A percentile compares a stretch with the other conserved stretches of the same genome.
Evolutionary conservation across 2,113 vertebrate species (phyloP).

Genomic region (Prietella phreatophila): DNA sequence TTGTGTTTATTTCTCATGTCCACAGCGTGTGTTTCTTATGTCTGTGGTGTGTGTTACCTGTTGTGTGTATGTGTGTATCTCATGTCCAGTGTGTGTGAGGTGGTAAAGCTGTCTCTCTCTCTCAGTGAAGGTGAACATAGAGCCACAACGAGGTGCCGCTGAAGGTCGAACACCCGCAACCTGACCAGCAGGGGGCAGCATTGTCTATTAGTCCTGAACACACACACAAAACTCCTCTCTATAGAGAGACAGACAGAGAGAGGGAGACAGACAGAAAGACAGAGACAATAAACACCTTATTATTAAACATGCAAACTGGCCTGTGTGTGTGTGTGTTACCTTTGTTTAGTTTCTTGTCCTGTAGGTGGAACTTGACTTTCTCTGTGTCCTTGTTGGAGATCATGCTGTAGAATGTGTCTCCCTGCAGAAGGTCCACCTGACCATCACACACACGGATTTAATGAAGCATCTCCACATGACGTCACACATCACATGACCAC

Average conservation of each 20-base stretch:
- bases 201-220: slow-evolving; percentile 73
- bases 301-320: not conserved
- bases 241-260: slow-evolving; percentile 23
- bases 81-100: slow-evolving; percentile 76
- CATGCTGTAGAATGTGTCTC: slow-evolving; percentile 69
- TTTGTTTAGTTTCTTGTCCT: slow-evolving; percentile 38
- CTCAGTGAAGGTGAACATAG: slow-evolving; percentile 72
- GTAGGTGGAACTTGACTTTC: slow-evolving; percentile 55
- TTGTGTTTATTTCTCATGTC: no score
- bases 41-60: slow-evolving; percentile 51
- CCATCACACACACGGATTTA: not conserved
- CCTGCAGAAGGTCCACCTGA: slow-evolving; percentile 72
- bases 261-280: not conserved
- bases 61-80: slow-evolving; percentile 64
- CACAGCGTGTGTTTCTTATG: not conserved
- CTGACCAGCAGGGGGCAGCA: slow-evolving; percentile 68
- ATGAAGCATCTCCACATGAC: not conserved
- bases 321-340: slow-evolving; percentile 42
- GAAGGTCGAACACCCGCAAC: slow-evolving; percentile 61
- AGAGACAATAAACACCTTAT: not conserved
- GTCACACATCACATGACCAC: not conserved
- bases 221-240: slow-evolving; percentile 76
- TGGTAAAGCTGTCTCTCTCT: slow-evolving; percentile 65
- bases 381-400: slow-evolving; percentile 60
- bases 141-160: slow-evolving; percentile 66